Percentiles rank a stretch among this genome's conserved stretches.
Conservation (phyloP, 2,888 invertebrate species). For the Drosophila eohydei region DNA sequence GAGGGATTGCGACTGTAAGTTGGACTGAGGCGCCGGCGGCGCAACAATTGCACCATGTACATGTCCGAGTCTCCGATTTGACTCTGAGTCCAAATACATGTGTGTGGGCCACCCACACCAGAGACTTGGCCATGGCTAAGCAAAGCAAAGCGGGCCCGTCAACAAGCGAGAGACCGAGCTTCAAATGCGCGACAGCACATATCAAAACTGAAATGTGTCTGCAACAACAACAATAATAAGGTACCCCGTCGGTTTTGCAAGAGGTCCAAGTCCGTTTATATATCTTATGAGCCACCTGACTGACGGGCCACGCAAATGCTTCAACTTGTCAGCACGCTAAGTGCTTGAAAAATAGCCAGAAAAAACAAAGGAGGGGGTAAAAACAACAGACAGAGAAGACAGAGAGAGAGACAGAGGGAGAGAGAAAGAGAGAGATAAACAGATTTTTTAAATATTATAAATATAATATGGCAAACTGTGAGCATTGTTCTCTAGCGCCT, state of each 20-base stretch:
- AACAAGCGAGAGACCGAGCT: slow-evolving; percentile 66
- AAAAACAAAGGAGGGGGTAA: slow-evolving; percentile 29
- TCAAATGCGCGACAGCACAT: slow-evolving; percentile 76
- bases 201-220: slow-evolving; percentile 71
- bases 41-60: slow-evolving; percentile 71
- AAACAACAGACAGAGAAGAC: slow-evolving; percentile 8
- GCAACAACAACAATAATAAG: slow-evolving; percentile 48
- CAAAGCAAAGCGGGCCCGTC: slow-evolving; percentile 64
- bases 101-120: slow-evolving; percentile 81
- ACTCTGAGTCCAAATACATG: slow-evolving; percentile 9
- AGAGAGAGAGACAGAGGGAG: neutral
- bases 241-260: slow-evolving; percentile 54
- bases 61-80: slow-evolving; percentile 49
- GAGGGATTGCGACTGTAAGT: slow-evolving; percentile 5
- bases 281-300: slow-evolving; percentile 65
- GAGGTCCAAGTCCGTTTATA: slow-evolving; percentile 61
- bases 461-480: slow-evolving; percentile 50
- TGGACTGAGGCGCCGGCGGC: slow-evolving; percentile 71
- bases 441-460: slow-evolving; percentile 60
- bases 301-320: slow-evolving; percentile 74
- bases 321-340: slow-evolving; percentile 81
- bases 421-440: slow-evolving; percentile 11
- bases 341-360: slow-evolving; percentile 70
- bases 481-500: slow-evolving; percentile 76
- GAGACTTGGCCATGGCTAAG: slow-evolving; percentile 52